Evolutionary conservation across 2,888 invertebrate species (phyloP), one percentile per base, ranked within the genome.

Genomic region (Lepidocyrtinus sp.): DNA sequence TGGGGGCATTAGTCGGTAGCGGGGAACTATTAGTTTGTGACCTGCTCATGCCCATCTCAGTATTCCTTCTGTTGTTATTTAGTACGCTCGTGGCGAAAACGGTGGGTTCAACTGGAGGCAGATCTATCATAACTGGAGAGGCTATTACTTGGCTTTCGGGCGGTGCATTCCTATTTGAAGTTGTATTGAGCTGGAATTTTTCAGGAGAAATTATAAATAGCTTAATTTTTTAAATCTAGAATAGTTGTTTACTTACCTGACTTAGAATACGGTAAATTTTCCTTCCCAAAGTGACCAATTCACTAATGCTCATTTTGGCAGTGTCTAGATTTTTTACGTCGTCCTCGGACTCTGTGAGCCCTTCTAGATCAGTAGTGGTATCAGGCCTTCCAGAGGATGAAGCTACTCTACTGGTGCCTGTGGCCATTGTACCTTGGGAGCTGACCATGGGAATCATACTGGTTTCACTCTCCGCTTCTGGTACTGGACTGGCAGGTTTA

Each of bases 251-350:
- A 17, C 45, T 0, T 55, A 78, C 77, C 67, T 72, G 61, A 26
- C 77, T 78, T n/a, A 78, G 65, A 25, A 78, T 78, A n/a, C 65
- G 24, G 61, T 78, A 78, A 24, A 78, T 78, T 68, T 78, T 78
- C 15, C 72, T 3, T 0, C 77, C 77, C 45, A 78, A 17, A 1
- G 67, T 72, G 1, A 78, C 77, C 72, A 78, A 61, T 50, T 78
- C 77, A 24, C 27, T 27, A 12, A 78, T 72, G 22, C 26, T 55
- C 72, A 78, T 24, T 1, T 68, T 78, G 22, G 65, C 64, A 9
- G 77, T 65, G 21, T 78, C 67, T 2, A 78, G 22, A n/a, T 24
- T 62, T 7, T 15, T 27, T 24, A 65, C 9, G 3, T 55, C n/a
- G 7, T n/a, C n/a, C n/a, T n/a, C n/a, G n/a, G n/a, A n/a, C n/a